phyloP scores from a whole-genome alignment of 2,797 vertebrate genomes.

The Sebastes iracundus region DNA sequence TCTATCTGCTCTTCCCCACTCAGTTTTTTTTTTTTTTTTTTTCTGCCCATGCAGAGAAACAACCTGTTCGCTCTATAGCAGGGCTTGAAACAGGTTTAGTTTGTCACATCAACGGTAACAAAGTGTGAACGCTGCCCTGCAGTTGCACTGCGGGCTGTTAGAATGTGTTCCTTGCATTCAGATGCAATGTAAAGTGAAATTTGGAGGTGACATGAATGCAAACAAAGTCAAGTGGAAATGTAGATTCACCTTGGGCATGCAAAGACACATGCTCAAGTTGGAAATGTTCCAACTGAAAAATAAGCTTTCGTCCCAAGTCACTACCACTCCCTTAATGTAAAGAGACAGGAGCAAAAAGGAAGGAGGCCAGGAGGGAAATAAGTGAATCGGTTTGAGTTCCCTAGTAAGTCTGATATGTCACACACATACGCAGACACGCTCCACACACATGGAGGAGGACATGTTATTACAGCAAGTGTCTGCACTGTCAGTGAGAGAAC shows the following conservation, averaged over 20 bases:
- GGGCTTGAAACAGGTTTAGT: constrained; percentile 28
- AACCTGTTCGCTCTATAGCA: constrained; percentile 21
- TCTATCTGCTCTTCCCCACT: constrained; percentile 28
- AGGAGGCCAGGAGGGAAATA: background rate
- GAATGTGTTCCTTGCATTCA: constrained; percentile 7
- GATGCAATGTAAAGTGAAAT: background rate
- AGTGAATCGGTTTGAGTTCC: background rate
- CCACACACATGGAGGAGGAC: background rate
- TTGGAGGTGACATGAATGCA: background rate
- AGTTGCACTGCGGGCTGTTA: constrained; percentile 12
- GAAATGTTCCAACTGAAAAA: constrained; percentile 13
- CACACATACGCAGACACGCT: background rate
- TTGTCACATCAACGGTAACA: constrained; percentile 35
- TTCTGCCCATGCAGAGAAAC: constrained; percentile 17
- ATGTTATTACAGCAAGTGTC: background rate
- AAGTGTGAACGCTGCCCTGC: constrained; percentile 35
- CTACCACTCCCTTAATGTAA: background rate
- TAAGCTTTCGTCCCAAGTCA: background rate
- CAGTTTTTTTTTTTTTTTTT: background rate
- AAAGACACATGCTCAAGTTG: background rate
- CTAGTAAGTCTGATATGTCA: constrained; percentile 14
- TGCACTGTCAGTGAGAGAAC: constrained; percentile 1
- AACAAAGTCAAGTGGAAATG: constrained; percentile 31
- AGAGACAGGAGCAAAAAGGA: constrained; percentile 7
- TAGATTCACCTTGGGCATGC: constrained; percentile 2